Evolutionary conservation across 2,113 vertebrate genomes (phyloP).

Genomic region (Cavia aperea): DNA sequence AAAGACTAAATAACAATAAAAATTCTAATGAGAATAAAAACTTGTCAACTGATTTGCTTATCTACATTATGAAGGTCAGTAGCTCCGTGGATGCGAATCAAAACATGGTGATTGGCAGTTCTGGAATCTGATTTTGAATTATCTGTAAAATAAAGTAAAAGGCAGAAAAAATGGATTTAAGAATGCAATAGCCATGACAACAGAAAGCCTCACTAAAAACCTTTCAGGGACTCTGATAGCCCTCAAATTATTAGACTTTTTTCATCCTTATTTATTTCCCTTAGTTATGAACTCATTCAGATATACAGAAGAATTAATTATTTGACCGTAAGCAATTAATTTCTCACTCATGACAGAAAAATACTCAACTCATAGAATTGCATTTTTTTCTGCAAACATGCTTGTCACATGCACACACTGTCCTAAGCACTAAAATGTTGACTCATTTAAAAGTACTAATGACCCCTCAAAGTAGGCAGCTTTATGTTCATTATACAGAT

Average conservation of each 20-base stretch:
- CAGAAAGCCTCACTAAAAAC: neutral
- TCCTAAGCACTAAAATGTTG: neutral
- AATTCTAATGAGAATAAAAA: conserved; percentile 44
- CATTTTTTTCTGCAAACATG: neutral
- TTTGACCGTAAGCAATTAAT: conserved; percentile 3
- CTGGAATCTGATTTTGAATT: conserved; percentile 50
- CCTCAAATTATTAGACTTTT: conserved; percentile 7
- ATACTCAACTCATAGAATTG: neutral
- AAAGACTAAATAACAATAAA: conserved; percentile 51
- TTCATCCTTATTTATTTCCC: neutral
- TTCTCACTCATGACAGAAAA: conserved; percentile 34
- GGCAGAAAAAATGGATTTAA: neutral
- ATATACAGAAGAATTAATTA: conserved; percentile 28
- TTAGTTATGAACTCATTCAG: neutral
- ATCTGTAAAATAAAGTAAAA: conserved; percentile 33
- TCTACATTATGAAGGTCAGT: conserved; percentile 29
- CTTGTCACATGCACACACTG: neutral
- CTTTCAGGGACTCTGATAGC: neutral
- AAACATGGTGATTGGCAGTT: conserved; percentile 26
- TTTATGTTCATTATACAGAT: neutral
- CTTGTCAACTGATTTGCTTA: conserved; percentile 30
- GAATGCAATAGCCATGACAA: neutral
- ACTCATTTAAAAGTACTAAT: neutral
- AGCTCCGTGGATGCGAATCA: neutral
- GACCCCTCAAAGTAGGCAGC: neutral